Conservation (phyloP, 2,888 invertebrate species). For the Pycnomerus fuliginosus region DNA sequence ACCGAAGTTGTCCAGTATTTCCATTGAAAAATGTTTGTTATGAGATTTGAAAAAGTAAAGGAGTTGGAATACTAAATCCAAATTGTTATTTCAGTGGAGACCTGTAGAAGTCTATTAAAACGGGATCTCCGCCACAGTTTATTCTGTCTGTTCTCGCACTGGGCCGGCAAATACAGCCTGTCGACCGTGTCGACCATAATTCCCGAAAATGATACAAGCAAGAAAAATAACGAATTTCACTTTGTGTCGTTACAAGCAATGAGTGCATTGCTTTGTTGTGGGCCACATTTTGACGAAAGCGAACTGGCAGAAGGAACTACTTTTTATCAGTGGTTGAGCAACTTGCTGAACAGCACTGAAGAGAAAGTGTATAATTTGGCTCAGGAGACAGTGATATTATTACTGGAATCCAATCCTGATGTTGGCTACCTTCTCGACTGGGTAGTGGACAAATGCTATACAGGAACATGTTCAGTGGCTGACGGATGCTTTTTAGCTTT, state of each 20-base stretch:
- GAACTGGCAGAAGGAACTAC: conserved; percentile 88
- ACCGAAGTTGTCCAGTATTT: too few species aligned
- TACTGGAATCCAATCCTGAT: conserved; percentile 94
- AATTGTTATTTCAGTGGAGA: conserved; percentile 69
- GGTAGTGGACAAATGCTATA: conserved; percentile 98
- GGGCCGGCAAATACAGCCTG: conserved; percentile 87
- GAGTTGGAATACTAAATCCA: conserved; percentile 2
- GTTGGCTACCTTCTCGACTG: conserved; percentile 91
- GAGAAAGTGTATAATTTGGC: conserved; percentile 88
- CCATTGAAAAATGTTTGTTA: conserved; percentile 4
- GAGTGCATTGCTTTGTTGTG: conserved; percentile 94
- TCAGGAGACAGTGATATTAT: conserved; percentile 88
- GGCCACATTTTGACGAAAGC: conserved; percentile 87
- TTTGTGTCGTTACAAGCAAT: conserved; percentile 74
- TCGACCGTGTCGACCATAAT: too few species aligned
- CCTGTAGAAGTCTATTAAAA: conserved; percentile 80
- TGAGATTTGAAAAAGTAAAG: too few species aligned
- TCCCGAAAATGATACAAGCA: conserved; percentile 35
- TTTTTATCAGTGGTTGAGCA: conserved; percentile 92
- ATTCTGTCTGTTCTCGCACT: conserved; percentile 89
- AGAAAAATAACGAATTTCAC: conserved; percentile 54
- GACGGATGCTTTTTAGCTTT: conserved; percentile 96
- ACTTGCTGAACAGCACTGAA: conserved; percentile 83
- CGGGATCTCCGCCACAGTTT: conserved; percentile 83
- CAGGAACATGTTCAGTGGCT: conserved; percentile 84